A percentile compares a stretch with the other conserved stretches of the same genome.
phyloP scores from a whole-genome alignment of 1,140 invertebrate genomes.

The Bombus pyrosoma region DNA sequence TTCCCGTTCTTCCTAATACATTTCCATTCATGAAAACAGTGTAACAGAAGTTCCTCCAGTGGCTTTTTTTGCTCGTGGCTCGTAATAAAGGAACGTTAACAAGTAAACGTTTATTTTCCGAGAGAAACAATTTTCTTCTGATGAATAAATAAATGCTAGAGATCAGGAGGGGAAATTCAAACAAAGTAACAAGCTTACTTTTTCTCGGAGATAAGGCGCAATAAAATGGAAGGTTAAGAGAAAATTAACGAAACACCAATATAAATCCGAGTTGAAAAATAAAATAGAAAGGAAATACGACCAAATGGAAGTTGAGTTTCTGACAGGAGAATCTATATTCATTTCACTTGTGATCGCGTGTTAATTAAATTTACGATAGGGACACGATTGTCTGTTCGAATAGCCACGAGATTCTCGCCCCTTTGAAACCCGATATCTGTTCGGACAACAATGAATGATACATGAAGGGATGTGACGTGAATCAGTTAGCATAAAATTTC shows the following conservation, averaged over 20 bases:
- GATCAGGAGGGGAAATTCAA: neutral
- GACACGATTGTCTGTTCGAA: neutral
- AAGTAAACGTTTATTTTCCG: neutral
- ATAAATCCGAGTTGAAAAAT: neutral
- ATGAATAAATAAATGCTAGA: neutral
- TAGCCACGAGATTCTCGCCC: too few relatives aligned
- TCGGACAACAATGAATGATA: neutral
- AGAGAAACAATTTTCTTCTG: neutral
- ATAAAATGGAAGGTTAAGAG: neutral
- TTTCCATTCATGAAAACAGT: neutral
- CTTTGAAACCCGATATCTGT: neutral
- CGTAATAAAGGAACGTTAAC: neutral
- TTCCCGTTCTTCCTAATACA: neutral
- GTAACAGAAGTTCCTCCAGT: neutral
- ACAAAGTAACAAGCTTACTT: neutral
- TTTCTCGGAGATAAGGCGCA: neutral
- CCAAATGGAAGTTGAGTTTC: too few relatives aligned
- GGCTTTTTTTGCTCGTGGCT: neutral
- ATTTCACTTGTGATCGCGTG: neutral
- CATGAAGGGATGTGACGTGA: neutral
- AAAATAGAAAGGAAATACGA: neutral
- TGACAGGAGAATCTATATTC: neutral
- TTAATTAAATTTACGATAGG: neutral
- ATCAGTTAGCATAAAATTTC: neutral
- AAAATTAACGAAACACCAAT: neutral